Base-by-base conservation (phyloP, 1,140 invertebrate species). In the Drosophila pectinifera region DNA sequence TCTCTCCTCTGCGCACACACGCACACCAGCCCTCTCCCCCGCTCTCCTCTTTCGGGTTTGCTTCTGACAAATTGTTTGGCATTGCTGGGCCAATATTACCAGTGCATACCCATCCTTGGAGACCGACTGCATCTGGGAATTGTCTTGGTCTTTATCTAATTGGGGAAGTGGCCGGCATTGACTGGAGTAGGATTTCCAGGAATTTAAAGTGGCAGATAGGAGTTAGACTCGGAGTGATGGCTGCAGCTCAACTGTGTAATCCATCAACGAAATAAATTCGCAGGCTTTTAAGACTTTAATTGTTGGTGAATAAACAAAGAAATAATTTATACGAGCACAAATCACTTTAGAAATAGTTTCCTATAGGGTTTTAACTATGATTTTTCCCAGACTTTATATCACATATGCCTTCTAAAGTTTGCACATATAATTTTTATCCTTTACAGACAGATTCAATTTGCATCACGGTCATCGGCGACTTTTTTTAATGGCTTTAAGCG, bases 11-110 rank as follows among this genome's bases (percentile, higher is more conserved):
- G 49, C 31, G 24, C 42, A 36, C 31, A 31, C 42, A 54, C 41
- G 58, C 54, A 39, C 45, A 5, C 7, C 26, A 0, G 5, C 42
- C 34, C 42, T 7, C 45, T 26, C n/a, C 34, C n/a, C 43, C 22
- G 5, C 26, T 10, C 6, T 34, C 10, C 45, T 55, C 39, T 56
- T 36, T 34, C 24, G 24, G 67, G 72, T 57, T 75, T 75, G 61
- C 62, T 51, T 56, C 39, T 76, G 73, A 76, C 72, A 76, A 76
- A 76, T 76, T 75, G 73, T 76, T 76, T 76, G 73, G 68, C 49
- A 24, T 70, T 39, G 34, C 26, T 38, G 42, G 42, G 36, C 68
- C 38, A 57, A 72, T 72, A 72, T 72, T 72, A 72, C 57, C 68
- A 48, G 64, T 70, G 68, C 51, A 72, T 41, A 70, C 48, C 64